phyloP scores from a whole-genome alignment of 92 coral and sea anemone genomes.

The Meandrina meandrites region DNA sequence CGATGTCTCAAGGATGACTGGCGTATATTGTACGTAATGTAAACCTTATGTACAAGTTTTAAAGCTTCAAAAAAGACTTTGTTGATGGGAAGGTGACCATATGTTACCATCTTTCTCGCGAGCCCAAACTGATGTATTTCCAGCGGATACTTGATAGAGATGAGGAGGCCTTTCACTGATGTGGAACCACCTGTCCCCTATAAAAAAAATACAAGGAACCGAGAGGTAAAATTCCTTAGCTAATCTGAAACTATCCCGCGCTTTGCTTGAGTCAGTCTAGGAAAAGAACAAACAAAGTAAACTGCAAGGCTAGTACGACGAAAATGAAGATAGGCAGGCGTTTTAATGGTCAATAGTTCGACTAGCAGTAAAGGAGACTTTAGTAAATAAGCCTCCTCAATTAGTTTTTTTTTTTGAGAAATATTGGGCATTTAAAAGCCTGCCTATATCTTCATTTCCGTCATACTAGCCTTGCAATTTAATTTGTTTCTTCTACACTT shows the following conservation, averaged over 20 bases:
- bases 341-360: too few species aligned
- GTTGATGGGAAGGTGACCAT: not conserved
- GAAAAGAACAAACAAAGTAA: too few species aligned
- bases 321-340: too few species aligned
- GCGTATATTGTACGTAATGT: not conserved
- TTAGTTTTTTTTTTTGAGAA: too few species aligned
- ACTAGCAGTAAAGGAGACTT: too few species aligned
- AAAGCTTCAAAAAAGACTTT: not conserved
- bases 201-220: not conserved
- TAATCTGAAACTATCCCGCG: not conserved
- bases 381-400: too few species aligned
- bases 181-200: conserved; percentile 92
- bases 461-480: too few species aligned
- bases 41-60: not conserved
- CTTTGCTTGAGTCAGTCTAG: not conserved
- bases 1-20: not conserved
- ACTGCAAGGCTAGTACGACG: too few species aligned
- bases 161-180: conserved; percentile 81
- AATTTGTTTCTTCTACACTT: too few species aligned
- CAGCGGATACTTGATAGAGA: conserved; percentile 77
- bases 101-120: conserved; percentile 83
- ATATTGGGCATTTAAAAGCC: too few species aligned
- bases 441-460: too few species aligned
- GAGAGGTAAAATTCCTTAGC: not conserved
- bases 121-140: conserved; percentile 87